Conservation (phyloP, 2,797 vertebrate genomes). For the Linurgus olivaceus region DNA sequence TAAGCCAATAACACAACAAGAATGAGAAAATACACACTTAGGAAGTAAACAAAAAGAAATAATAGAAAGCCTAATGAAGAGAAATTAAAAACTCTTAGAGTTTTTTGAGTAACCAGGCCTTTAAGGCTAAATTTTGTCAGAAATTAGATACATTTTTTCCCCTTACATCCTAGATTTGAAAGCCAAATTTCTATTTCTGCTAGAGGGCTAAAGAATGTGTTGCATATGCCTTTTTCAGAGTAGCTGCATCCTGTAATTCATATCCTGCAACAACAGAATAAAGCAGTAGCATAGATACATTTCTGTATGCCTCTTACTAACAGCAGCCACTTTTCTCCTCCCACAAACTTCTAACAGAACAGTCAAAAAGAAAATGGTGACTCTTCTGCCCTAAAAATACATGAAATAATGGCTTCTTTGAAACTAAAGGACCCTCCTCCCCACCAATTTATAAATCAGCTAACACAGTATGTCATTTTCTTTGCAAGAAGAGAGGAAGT, state of each 20-base stretch:
- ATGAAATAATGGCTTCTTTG: constrained; percentile 29
- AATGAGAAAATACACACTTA: background rate
- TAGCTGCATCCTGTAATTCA: background rate
- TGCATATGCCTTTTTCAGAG: background rate
- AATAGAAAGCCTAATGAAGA: background rate
- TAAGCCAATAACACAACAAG: background rate
- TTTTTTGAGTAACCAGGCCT: background rate
- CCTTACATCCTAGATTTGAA: background rate
- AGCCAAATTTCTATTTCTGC: background rate
- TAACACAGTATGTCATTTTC: constrained; percentile 25
- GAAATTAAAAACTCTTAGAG: background rate
- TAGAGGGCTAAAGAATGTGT: background rate
- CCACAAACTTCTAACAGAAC: background rate
- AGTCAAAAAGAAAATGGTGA: constrained; percentile 27
- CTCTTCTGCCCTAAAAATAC: constrained; percentile 14
- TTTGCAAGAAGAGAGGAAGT: constrained; percentile 43
- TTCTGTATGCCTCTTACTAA: background rate
- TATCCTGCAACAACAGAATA: background rate
- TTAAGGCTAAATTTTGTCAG: background rate
- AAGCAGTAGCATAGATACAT: background rate
- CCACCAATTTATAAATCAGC: constrained; percentile 22
- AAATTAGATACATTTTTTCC: background rate
- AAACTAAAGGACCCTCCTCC: constrained; percentile 6
- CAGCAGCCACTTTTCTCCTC: background rate
- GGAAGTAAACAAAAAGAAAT: background rate